Evolutionary conservation across 2,888 invertebrate genomes (phyloP).

Genomic region (Diploptera punctata): DNA sequence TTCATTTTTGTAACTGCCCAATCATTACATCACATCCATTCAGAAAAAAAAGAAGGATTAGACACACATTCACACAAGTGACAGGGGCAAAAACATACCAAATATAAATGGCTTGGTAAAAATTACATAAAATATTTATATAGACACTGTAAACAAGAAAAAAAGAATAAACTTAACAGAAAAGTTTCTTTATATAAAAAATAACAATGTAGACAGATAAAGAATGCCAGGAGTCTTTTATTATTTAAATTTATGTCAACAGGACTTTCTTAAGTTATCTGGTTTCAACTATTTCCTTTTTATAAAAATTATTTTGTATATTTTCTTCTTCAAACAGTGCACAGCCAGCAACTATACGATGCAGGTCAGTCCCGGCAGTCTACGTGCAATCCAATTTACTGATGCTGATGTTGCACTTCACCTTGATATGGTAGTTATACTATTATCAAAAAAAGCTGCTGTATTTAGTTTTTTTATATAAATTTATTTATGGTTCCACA

Average conservation of each 20-base stretch:
- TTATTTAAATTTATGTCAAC: no score
- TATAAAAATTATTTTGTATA: constrained; percentile 35
- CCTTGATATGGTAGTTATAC: constrained; percentile 18
- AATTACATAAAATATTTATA: constrained; percentile 16
- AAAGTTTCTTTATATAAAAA: constrained; percentile 1
- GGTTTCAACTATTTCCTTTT: constrained; percentile 30
- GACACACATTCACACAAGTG: constrained; percentile 12
- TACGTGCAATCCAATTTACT: constrained; percentile 6
- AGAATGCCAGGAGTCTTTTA: constrained; percentile 23
- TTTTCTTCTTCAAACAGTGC: constrained; percentile 22
- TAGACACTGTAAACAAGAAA: constrained; percentile 4
- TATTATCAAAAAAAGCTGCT: constrained; percentile 21
- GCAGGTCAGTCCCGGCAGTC: not conserved
- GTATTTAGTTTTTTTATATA: constrained; percentile 5
- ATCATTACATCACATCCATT: constrained; percentile 12
- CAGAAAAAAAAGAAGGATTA: not conserved
- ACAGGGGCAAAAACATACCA: constrained; percentile 23
- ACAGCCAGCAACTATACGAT: not conserved
- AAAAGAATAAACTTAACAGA: not conserved
- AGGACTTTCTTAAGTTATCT: constrained; percentile 24
- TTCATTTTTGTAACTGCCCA: not conserved
- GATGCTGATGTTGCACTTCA: not conserved
- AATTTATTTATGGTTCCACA: constrained; percentile 15
- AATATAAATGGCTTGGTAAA: constrained; percentile 6
- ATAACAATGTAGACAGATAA: constrained; percentile 20